A percentile compares a stretch with the other conserved stretches of the same genome.
Conservation (phyloP, 2,888 invertebrate species). For the Noctua pronuba region DNA sequence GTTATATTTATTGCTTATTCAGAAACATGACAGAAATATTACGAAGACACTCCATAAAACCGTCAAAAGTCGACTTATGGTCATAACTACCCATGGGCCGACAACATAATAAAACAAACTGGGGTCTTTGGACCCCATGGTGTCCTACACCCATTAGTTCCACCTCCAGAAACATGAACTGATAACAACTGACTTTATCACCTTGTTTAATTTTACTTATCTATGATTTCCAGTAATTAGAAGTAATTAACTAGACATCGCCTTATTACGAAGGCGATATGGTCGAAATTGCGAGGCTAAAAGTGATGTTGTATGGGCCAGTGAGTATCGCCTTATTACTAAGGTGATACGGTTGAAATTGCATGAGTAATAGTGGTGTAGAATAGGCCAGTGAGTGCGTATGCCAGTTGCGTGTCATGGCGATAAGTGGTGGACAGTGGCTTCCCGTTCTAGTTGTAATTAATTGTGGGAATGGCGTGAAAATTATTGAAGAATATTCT, state of each 20-base stretch:
- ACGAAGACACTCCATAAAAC: conserved; percentile 23
- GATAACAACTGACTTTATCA: conserved; percentile 70
- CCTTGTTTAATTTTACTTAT: conserved; percentile 74
- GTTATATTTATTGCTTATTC: not conserved
- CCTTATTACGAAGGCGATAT: conserved; percentile 23
- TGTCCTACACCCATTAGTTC: conserved; percentile 70
- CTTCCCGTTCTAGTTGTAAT: conserved; percentile 46
- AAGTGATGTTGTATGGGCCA: not conserved
- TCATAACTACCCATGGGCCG: conserved; percentile 33
- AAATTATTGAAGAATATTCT: conserved; percentile 10
- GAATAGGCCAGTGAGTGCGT: conserved; percentile 42
- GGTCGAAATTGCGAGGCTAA: conserved; percentile 25
- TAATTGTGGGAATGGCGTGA: conserved; percentile 33
- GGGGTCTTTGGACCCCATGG: conserved; percentile 31
- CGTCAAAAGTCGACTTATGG: conserved; percentile 16
- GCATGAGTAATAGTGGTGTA: not conserved
- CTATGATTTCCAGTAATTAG: conserved; percentile 66
- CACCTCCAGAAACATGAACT: conserved; percentile 67
- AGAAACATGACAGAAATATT: conserved; percentile 27
- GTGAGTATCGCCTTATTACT: conserved; percentile 28
- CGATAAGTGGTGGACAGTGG: conserved; percentile 41
- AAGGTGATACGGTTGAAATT: conserved; percentile 30
- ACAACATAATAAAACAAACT: conserved; percentile 53
- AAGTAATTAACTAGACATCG: conserved; percentile 8
- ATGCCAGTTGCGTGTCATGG: conserved; percentile 49